Conservation (phyloP, 1,140 invertebrate species). For the Diorhabda carinulata region DNA sequence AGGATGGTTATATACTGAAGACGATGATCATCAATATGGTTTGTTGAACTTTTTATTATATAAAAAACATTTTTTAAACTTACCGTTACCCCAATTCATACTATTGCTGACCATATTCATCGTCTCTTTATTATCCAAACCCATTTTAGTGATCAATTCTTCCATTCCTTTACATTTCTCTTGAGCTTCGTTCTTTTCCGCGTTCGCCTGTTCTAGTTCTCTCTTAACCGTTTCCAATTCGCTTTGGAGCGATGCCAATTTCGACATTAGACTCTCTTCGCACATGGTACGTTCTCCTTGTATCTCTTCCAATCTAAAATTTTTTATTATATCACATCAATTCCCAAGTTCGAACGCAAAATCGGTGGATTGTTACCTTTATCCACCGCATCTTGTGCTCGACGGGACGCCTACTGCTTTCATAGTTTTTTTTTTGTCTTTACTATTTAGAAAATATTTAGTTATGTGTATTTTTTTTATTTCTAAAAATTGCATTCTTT, state of each 20-base stretch:
- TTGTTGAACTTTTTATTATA: too few species aligned
- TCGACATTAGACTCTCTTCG: constrained; percentile 18
- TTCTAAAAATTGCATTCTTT: too few species aligned
- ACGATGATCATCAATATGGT: too few species aligned
- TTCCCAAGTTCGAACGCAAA: constrained; percentile 29
- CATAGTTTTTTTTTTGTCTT: too few species aligned
- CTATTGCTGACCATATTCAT: constrained; percentile 26
- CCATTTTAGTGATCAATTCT: constrained; percentile 22
- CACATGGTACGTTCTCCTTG: constrained; percentile 17
- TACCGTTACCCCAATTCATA: constrained; percentile 33
- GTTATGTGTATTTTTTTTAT: too few species aligned
- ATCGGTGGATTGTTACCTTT: constrained; percentile 1
- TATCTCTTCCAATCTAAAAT: constrained; percentile 35
- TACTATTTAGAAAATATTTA: too few species aligned
- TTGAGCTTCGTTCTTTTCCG: constrained; percentile 20
- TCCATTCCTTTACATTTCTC: constrained; percentile 27
- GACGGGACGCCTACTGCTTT: too few species aligned
- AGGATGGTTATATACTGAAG: too few species aligned
- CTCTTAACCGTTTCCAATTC: constrained; percentile 15
- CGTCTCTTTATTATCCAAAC: constrained; percentile 22
- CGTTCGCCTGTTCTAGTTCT: constrained; percentile 9
- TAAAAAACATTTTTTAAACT: too few species aligned
- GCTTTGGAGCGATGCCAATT: constrained; percentile 11
- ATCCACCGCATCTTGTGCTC: neutral
- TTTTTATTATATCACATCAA: constrained; percentile 40